phyloP scores from a whole-genome alignment of 2,113 vertebrate species.

The Rhinolophus ferrumequinum region DNA sequence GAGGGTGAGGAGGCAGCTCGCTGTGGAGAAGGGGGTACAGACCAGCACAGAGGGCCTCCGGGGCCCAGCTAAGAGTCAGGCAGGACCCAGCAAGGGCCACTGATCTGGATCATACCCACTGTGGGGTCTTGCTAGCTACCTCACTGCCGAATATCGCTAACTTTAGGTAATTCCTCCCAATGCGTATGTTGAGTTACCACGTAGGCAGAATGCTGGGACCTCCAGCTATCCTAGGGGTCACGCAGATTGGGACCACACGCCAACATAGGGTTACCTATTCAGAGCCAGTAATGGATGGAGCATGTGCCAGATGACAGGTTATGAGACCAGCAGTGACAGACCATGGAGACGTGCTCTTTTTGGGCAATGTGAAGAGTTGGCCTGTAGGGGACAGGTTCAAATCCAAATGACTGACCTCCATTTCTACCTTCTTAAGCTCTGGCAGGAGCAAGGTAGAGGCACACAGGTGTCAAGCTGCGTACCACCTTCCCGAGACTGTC shows the following conservation, averaged over 20 bases:
- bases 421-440: neutral
- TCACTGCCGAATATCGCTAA: neutral
- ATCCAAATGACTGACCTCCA: neutral
- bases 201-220: neutral
- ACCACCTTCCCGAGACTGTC: neutral
- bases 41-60: neutral
- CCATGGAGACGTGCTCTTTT: neutral
- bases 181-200: fast-evolving
- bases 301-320: neutral
- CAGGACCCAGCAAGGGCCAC: neutral
- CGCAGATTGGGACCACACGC: neutral
- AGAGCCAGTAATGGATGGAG: neutral
- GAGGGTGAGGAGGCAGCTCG: neutral
- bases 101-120: neutral
- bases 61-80: neutral
- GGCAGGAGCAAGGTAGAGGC: neutral
- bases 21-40: neutral
- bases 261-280: neutral
- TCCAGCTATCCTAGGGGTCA: neutral
- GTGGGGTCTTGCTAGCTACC: neutral
- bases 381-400: neutral
- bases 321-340: neutral
- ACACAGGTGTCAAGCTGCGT: neutral
- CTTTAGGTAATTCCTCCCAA: neutral
- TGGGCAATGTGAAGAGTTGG: neutral